These are phyloP conservation scores for Amblyraja radiata DNA, from an alignment of 2,797 vertebrate genomes.

Conservation along the genomic window DNA sequence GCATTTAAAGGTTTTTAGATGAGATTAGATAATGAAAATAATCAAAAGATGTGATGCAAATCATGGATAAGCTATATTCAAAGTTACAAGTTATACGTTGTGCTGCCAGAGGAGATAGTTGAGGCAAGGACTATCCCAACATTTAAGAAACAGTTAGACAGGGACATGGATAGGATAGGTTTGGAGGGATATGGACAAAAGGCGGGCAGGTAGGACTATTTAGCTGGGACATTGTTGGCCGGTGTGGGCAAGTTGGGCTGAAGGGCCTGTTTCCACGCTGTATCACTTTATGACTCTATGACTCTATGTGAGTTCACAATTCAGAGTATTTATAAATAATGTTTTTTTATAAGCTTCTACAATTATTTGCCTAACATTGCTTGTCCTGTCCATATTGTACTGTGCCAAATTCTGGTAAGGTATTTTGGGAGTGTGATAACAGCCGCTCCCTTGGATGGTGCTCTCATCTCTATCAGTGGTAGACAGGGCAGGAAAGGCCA, in stretches of 20 bases:
- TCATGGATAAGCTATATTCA: neutral
- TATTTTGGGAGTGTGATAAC: neutral
- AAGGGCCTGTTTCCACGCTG: too few species aligned
- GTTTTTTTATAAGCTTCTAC: neutral
- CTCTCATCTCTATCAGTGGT: too few species aligned
- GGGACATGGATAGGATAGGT: too few species aligned
- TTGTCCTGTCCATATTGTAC: neutral
- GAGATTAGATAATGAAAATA: neutral
- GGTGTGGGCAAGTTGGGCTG: too few species aligned
- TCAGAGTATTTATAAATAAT: neutral
- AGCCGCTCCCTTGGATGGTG: too few species aligned
- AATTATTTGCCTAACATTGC: neutral
- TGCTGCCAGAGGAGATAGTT: neutral
- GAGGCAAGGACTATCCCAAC: too few species aligned
- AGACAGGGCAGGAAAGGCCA: too few species aligned
- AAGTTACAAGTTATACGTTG: neutral
- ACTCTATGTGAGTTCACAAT: neutral
- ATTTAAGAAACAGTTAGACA: too few species aligned
- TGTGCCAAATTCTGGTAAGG: neutral
- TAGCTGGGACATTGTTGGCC: too few species aligned
- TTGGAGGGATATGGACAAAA: too few species aligned
- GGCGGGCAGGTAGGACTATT: too few species aligned
- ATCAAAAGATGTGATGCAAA: slow-evolving; percentile 15
- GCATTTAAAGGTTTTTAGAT: neutral
- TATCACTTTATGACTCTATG: too few species aligned